Percentiles rank a stretch among this genome's conserved stretches.
phyloP scores from a whole-genome alignment of 2,797 vertebrate species.

The Cyprinodon diabolis region DNA sequence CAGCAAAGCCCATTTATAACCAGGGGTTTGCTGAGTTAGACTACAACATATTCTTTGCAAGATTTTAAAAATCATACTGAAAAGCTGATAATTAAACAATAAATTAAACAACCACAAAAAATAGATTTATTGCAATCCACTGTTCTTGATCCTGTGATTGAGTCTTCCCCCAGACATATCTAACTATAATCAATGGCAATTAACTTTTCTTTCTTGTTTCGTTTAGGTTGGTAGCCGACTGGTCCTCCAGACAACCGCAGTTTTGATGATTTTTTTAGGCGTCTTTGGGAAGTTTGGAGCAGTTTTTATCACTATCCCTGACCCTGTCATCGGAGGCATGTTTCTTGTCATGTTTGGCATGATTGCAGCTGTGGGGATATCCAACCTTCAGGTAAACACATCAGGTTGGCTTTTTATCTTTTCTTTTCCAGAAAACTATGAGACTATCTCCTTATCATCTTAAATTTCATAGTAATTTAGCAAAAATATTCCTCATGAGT shows the following conservation, averaged over 20 bases:
- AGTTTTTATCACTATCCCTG: conserved; percentile 85
- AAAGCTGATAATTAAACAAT: too few relatives aligned
- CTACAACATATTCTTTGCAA: too few relatives aligned
- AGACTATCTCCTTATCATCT: too few relatives aligned
- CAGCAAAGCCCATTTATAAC: too few relatives aligned
- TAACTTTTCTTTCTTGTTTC: background rate
- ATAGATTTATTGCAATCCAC: too few relatives aligned
- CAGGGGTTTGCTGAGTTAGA: too few relatives aligned
- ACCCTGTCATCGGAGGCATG: conserved; percentile 86
- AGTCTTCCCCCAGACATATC: background rate
- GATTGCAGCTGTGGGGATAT: conserved; percentile 85
- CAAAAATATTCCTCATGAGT: background rate
- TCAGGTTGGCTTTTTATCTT: background rate
- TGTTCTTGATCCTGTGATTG: too few relatives aligned
- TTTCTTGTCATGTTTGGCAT: conserved; percentile 88
- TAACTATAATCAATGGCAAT: background rate
- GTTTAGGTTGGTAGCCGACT: conserved; percentile 83
- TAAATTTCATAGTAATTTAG: background rate
- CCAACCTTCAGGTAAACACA: conserved; percentile 82
- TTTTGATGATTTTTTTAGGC: conserved; percentile 84
- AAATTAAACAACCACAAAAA: too few relatives aligned
- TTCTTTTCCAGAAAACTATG: too few relatives aligned
- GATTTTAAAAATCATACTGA: too few relatives aligned
- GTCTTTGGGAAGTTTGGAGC: conserved; percentile 86
- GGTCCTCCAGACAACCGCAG: conserved; percentile 80